Percentiles rank a stretch among this genome's conserved stretches.
These are phyloP conservation scores for Alethe diademata DNA, from an alignment of 2,113 vertebrate species.

Conservation along the genomic window DNA sequence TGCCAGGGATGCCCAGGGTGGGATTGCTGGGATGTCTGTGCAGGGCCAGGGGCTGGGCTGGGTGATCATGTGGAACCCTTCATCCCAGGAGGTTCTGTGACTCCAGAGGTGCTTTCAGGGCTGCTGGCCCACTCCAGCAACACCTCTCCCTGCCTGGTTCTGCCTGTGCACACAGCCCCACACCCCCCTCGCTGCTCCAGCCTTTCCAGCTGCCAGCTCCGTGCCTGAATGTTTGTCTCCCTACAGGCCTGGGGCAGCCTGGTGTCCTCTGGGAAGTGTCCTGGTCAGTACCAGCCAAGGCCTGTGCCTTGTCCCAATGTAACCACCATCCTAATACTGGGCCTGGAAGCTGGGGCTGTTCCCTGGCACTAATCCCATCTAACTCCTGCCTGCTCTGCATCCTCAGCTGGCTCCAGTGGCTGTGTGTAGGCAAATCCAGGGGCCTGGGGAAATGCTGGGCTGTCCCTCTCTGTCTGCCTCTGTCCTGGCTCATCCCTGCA, in stretches of 20 bases:
- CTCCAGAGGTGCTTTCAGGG: background rate
- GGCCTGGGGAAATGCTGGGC: background rate
- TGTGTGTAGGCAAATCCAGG: background rate
- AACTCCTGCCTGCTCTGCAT: background rate
- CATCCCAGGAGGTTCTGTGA: background rate
- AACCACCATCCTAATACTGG: conserved; percentile 45
- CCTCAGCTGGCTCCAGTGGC: background rate
- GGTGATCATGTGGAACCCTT: background rate
- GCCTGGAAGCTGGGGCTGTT: background rate
- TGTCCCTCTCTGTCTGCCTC: background rate
- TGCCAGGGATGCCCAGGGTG: background rate
- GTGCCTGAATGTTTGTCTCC: conserved; percentile 60
- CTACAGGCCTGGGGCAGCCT: conserved; percentile 62
- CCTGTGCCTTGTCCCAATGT: conserved; percentile 15
- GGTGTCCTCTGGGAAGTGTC: conserved; percentile 62
- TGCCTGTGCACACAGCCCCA: background rate
- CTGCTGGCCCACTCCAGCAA: background rate
- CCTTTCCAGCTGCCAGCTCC: background rate
- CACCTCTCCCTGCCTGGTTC: background rate
- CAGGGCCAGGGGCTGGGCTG: background rate
- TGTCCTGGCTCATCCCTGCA: background rate
- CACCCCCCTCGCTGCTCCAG: background rate
- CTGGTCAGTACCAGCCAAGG: conserved; percentile 64
- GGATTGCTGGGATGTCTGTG: background rate
- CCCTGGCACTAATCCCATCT: conserved; percentile 52